These are phyloP conservation scores for Carapus acus DNA, from an alignment of 2,797 vertebrate species.

Conservation along the genomic window DNA sequence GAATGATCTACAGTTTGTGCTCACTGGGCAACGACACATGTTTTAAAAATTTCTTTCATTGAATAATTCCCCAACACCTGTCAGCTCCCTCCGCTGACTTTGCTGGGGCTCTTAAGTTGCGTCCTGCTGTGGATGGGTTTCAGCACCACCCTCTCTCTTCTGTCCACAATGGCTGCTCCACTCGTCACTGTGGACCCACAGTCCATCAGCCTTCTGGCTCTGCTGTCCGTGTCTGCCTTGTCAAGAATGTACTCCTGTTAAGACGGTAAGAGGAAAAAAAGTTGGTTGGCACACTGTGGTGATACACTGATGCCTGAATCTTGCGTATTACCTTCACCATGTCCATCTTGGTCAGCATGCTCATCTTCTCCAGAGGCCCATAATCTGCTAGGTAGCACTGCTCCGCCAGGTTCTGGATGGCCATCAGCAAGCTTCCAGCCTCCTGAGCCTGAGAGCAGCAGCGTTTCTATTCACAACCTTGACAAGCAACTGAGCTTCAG, in stretches of 20 bases:
- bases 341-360: constrained; percentile 64
- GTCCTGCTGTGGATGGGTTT: constrained; percentile 56
- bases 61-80: constrained; percentile 23
- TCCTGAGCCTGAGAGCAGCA: constrained; percentile 62
- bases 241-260: constrained; percentile 74
- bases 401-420: constrained; percentile 68
- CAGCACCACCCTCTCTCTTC: constrained; percentile 33
- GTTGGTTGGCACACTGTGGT: constrained; percentile 3
- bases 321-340: constrained; percentile 77
- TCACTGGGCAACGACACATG: too few relatives aligned
- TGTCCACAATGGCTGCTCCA: constrained; percentile 42
- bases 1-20: too few relatives aligned
- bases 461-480: not conserved
- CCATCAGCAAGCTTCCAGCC: constrained; percentile 58
- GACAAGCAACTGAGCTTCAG: not conserved
- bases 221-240: constrained; percentile 60
- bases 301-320: not conserved
- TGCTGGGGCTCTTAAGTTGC: constrained; percentile 59
- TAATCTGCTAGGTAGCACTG: constrained; percentile 67
- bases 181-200: constrained; percentile 31
- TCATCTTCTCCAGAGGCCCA: constrained; percentile 54
- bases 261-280: constrained; percentile 8
- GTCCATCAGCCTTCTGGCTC: constrained; percentile 49
- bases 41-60: constrained; percentile 7
- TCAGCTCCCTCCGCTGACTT: constrained; percentile 55